Evolutionary conservation across 2,888 invertebrate species (phyloP).

Genomic region (Pollenia griseotomentosa): DNA sequence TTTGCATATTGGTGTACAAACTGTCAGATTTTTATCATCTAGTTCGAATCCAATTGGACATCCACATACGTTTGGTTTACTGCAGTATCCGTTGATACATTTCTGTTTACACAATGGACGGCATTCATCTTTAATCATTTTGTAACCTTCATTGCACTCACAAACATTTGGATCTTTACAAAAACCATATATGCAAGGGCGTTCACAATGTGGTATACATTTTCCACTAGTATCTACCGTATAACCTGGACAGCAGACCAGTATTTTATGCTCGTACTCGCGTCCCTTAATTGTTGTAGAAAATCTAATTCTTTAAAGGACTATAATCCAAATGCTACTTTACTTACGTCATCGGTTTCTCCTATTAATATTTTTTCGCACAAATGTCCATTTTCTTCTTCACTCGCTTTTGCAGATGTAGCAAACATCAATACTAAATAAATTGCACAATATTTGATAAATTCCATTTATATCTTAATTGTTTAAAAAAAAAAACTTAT

Average conservation of each 20-base stretch:
- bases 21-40: constrained; percentile 11
- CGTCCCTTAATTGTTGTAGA: constrained; percentile 12
- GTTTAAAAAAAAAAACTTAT: neutral
- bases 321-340: neutral
- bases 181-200: constrained; percentile 30
- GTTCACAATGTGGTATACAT: constrained; percentile 18
- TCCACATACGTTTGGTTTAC: constrained; percentile 11
- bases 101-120: constrained; percentile 31
- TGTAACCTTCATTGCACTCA: constrained; percentile 37
- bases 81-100: constrained; percentile 54
- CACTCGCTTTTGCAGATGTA: neutral
- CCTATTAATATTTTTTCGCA: constrained; percentile 2
- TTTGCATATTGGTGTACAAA: constrained; percentile 18
- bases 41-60: constrained; percentile 16
- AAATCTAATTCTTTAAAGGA: neutral
- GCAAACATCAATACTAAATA: neutral
- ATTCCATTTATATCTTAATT: neutral
- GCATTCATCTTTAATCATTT: constrained; percentile 36
- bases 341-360: constrained; percentile 33
- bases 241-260: constrained; percentile 43
- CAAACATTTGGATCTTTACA: constrained; percentile 57
- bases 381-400: neutral
- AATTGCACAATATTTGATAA: neutral
- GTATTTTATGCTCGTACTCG: neutral
- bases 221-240: constrained; percentile 2